Evolutionary conservation across 2,888 invertebrate genomes (phyloP).

Genomic region (Microctonus aethiopoides): DNA sequence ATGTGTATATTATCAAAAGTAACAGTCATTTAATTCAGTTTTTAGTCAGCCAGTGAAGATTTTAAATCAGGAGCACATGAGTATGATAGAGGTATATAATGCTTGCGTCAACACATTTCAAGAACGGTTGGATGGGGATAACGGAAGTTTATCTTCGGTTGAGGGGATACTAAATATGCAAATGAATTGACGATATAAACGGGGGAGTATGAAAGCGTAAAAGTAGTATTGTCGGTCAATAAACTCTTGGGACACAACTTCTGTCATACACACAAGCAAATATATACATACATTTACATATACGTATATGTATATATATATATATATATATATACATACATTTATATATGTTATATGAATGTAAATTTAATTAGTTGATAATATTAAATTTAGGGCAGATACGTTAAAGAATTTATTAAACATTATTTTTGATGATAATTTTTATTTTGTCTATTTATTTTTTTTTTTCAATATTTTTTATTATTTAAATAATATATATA

Average conservation of each 20-base stretch:
- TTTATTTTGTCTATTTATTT: not conserved
- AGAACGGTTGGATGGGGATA: conserved; percentile 43
- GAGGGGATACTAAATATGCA: conserved; percentile 60
- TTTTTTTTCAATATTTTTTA: not conserved
- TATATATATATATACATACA: not conserved
- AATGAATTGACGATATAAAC: conserved; percentile 62
- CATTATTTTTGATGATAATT: too few relatives aligned
- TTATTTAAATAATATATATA: too few relatives aligned
- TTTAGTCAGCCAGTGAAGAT: conserved; percentile 59
- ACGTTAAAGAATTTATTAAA: not conserved
- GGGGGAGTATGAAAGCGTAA: conserved; percentile 58
- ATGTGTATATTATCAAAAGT: not conserved
- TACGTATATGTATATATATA: not conserved
- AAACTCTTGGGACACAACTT: not conserved
- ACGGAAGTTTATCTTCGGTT: conserved; percentile 40
- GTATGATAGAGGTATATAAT: conserved; percentile 44
- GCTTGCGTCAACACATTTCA: not conserved
- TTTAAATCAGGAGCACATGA: conserved; percentile 49
- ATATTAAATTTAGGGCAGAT: not conserved
- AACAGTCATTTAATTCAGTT: conserved; percentile 52
- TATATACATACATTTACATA: not conserved
- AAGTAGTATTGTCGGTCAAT: conserved; percentile 45
- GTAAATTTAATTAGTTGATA: not conserved
- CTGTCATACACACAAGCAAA: too few relatives aligned
- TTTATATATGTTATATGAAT: too few relatives aligned